phyloP scores from a whole-genome alignment of 2,888 invertebrate genomes.

The Leucophenga maculata region DNA sequence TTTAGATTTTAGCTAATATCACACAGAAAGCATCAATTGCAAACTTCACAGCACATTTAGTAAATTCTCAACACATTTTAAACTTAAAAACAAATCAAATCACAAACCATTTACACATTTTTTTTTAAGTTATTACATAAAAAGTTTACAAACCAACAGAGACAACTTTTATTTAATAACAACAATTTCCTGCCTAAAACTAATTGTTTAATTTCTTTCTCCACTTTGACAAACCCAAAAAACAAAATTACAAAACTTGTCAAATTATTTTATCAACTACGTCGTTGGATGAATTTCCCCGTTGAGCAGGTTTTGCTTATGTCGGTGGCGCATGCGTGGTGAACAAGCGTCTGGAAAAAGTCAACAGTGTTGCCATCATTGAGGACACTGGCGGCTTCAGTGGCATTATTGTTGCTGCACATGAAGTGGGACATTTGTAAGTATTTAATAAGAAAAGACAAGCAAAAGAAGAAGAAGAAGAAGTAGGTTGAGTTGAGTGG shows the following conservation, averaged over 20 bases:
- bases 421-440: conserved; percentile 97
- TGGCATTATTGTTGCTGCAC: conserved; percentile 95
- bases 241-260: conserved; percentile 30
- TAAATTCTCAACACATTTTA: no score
- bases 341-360: conserved; percentile 94
- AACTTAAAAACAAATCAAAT: background rate
- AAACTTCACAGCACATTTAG: background rate
- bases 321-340: conserved; percentile 97
- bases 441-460: conserved; percentile 68
- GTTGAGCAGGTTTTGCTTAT: conserved; percentile 88
- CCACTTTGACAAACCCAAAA: conserved; percentile 5
- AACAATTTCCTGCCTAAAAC: conserved; percentile 12
- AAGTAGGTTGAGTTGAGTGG: no score
- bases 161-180: conserved; percentile 44
- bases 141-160: conserved; percentile 24
- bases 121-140: conserved; percentile 46
- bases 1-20: no score
- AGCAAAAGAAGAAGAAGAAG: background rate
- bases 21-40: conserved; percentile 28
- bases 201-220: conserved; percentile 51
- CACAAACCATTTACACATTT: background rate
- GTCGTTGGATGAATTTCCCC: background rate
- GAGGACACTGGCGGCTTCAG: conserved; percentile 97
- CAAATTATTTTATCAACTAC: conserved; percentile 29
- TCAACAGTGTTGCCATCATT: conserved; percentile 96